Evolutionary conservation across 2,888 invertebrate genomes (phyloP), one percentile per base, ranked within the genome.

Genomic region (Psococerastis gibbosa): DNA sequence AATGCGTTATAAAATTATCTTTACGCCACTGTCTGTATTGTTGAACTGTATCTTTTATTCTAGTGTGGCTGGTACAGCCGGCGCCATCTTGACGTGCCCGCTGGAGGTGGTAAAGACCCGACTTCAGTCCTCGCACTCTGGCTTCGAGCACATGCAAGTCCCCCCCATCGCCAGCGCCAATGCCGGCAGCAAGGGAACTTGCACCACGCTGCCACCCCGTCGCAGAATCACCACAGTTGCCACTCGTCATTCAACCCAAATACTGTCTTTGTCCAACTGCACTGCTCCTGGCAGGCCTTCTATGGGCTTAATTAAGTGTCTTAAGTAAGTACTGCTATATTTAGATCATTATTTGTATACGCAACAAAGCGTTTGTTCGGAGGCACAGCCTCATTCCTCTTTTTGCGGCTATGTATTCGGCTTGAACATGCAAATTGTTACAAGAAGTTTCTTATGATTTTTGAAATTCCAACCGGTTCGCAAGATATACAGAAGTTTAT

Each of bases 21-120:
- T n/a, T n/a, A n/a, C n/a, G n/a, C n/a, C n/a, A n/a, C n/a, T n/a
- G n/a, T n/a, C n/a, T n/a, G n/a, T n/a, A n/a, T n/a, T n/a, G n/a
- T n/a, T n/a, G n/a, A n/a, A n/a, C n/a, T n/a, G n/a, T n/a, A n/a
- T n/a, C n/a, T n/a, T n/a, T n/a, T n/a, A n/a, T n/a, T n/a, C n/a
- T n/a, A n/a, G n/a, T n/a, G 76, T 87, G 63, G 97, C 92, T 50
- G 97, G 97, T 49, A 97, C 95, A 43, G 82, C 87, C 38, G 95
- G 95, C 43, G 95, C 95, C 15, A 87, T 97, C 51, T 78, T 91
- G 50, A 97, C 97, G 57, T 95, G 95, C 64, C 97, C 97, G 9
- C 67, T 97, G 55, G 97, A 97, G 69, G 95, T 97, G 51, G 91
- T 97, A 35, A 97, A 97, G 66, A 95, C 95, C 9, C 75, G 97